Evolutionary conservation across 37 sponge, comb jelly and placozoan species (phyloP), one percentile per base, ranked within the genome.

Genomic region (Theonella swinhoei): DNA sequence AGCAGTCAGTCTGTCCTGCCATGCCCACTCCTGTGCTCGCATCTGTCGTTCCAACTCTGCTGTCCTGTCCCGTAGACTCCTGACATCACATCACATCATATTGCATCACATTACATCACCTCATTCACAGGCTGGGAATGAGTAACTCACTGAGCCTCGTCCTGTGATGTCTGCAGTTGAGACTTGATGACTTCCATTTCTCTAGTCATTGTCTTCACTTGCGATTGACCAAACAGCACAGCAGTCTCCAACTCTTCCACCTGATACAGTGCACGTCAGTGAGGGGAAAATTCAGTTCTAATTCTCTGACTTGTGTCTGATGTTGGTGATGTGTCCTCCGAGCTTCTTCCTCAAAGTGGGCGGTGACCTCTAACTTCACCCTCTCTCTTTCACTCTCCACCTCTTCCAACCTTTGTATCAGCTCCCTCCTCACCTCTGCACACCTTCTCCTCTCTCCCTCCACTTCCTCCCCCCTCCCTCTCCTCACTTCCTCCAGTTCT

Each of bases 141-240:
- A n/a, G n/a, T n/a, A n/a, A n/a, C 74, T 83, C 63, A 23, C 70
- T 54, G 36, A 47, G 32, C 42, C 68, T 35, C 70, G 25, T 42
- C 28, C n/a, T n/a, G n/a, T n/a, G n/a, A n/a, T n/a, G n/a, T n/a
- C n/a, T n/a, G n/a, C n/a, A n/a, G n/a, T n/a, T n/a, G n/a, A n/a
- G n/a, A n/a, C n/a, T 23, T 26, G 0, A 19, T 34, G 11, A 42
- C 26, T 25, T 39, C 39, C 70, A 41, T 28, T 31, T 80, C 70
- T 39, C 39, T 43, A 9, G 37, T 17, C 0, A 47, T 28, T 2
- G 38, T 29, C 70, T 30, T 77, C 40, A 73, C 31, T 68, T 90
- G 36, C 74, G 96, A 74, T 75, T 94, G 42, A 69, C 75, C 23
- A 76, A 81, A 34, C 73, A 88, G 25, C 28, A 95, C 33, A 43